Base-by-base conservation (phyloP, 2,888 invertebrate genomes). In the Drosophila setosimentum region DNA sequence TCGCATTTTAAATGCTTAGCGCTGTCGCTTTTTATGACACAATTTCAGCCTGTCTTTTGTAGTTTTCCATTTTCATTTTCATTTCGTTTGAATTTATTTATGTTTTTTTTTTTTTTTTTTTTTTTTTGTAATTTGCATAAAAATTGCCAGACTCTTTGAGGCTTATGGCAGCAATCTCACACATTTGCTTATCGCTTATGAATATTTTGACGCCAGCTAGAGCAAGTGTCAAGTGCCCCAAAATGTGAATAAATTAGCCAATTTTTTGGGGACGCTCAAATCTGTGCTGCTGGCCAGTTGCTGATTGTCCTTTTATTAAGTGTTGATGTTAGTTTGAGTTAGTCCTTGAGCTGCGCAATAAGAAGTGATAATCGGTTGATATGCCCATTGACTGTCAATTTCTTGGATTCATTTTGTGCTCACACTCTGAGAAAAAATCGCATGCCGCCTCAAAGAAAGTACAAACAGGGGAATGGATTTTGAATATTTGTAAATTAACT, bases 281-380 rank as follows among this genome's bases (percentile, higher is more conserved):
- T 40, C 37, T 53, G 10, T 29, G 49, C 51, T 61, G 85, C 40
- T 57, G 57, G 57, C 29, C 57, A 57, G 57, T 57, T 29, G 60
- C 84, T 82, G 89, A 85, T 88, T 72, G 78, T 71, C 51, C 60
- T 79, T 87, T 87, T 65, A 89, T 87, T 68, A 80, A 87, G 87
- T 85, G 86, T 64, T 73, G 71, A 87, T 82, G 67, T 54, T 49
- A 27, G 37, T 57, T 80, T 71, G 65, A 68, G 51, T 53, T 21
- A 75, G 63, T 63, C 29, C 27, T 29, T n/a, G 40, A 59, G 40
- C 37, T 27, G 37, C 2, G 13, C 8, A 24, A 55, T 27, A 55
- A 13, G 54, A 24, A 37, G n/a, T 1, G 37, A n/a, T 48, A 57
- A 60, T 16, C 18, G 18, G 13, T 58, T 60, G 57, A 61, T 61